These are phyloP conservation scores for Actinernus sp. DNA, from an alignment of 92 coral and sea anemone species.

Conservation along the genomic window DNA sequence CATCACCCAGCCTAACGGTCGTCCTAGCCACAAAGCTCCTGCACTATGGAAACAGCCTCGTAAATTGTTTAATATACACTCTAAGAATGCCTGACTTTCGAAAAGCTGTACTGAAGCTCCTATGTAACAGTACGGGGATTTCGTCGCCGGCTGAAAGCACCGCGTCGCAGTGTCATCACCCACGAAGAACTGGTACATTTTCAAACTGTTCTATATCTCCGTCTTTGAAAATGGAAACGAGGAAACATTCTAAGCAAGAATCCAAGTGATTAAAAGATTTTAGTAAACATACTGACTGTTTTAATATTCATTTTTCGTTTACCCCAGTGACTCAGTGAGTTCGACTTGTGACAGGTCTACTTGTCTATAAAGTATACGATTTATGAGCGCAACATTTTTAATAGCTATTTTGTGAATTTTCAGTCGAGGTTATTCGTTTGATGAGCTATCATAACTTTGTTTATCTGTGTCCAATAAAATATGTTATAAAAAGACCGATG, in stretches of 20 bases:
- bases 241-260: not conserved
- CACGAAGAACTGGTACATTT: not conserved
- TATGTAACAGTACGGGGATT: not conserved
- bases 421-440: too few relatives aligned
- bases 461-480: too few relatives aligned
- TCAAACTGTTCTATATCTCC: not conserved
- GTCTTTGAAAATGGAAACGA: not conserved
- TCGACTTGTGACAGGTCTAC: too few relatives aligned
- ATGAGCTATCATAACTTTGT: too few relatives aligned
- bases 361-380: too few relatives aligned
- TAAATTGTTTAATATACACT: conserved; percentile 31
- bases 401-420: too few relatives aligned
- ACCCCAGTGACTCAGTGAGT: too few relatives aligned
- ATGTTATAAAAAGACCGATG: too few relatives aligned
- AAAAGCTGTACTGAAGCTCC: conserved; percentile 16
- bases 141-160: not conserved
- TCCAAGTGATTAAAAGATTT: too few relatives aligned
- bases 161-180: not conserved
- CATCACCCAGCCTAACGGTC: conserved; percentile 4
- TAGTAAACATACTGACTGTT: too few relatives aligned
- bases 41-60: conserved; percentile 36
- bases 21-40: conserved; percentile 25
- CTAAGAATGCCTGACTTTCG: conserved; percentile 43
- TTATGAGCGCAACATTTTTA: too few relatives aligned
- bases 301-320: too few relatives aligned